Base-by-base conservation (phyloP, 2,113 vertebrate genomes). In the Cochlearius cochlearius region DNA sequence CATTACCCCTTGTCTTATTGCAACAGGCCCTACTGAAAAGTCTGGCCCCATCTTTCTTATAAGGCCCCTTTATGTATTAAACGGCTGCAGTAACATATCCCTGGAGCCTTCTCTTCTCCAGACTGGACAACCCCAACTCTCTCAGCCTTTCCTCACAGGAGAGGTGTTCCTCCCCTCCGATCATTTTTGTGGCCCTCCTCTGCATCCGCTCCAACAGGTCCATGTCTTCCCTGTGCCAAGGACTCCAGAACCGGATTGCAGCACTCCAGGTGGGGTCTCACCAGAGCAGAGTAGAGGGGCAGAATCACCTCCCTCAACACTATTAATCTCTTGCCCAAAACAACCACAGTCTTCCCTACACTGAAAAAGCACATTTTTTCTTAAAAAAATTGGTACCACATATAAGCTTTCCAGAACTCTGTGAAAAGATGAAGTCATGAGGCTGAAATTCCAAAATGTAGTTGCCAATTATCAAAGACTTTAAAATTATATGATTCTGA, bases 1-100 rank as follows among this genome's bases (percentile, higher is more conserved):
- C 15, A 41, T 11, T 25, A 30, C 34, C 12, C 5, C 7, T 30
- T 22, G 26, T 29, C 9, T 36, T 23, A 3, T 27, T 0, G 0
- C 15, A 16, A 62, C 15, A 67, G 30, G 13, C 11, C 17, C 23
- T 53, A 2, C 12, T 82, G 43, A 49, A 52, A 34, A 41, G 45
- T 45, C 11, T 45, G 9, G 14, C 36, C 29, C 23, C 25, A 45
- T 20, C 38, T 67, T 55, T 90, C 68, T 26, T 10, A 7, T 5
- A 53, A 9, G 20, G 1, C 13, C 34, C 21, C 15, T 58, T 34
- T 18, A 34, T 41, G 20, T 9, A 80, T 4, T 16, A 15, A 3
- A 25, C 90, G 16, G 15, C 47, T 5, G 1, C 39, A 11, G 1
- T 18, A 19, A 77, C 8, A 21, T 80, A 19, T 76, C 22, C 3